Evolutionary conservation across 2,888 invertebrate genomes (phyloP), one percentile per base, ranked within the genome.

Genomic region (Harpagoxenus sublaevis): DNA sequence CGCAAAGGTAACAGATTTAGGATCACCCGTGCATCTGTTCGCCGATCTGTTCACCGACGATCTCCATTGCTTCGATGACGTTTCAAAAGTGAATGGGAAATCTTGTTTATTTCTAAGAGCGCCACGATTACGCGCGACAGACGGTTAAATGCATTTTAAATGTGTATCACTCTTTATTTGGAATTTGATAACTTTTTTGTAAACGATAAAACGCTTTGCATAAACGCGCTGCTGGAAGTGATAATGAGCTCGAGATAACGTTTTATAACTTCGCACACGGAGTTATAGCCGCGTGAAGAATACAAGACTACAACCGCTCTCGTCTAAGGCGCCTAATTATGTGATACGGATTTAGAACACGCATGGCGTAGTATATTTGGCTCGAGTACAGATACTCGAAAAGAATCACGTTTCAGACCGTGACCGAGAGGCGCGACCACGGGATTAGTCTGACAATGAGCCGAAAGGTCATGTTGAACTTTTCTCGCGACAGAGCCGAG

Each of bases 271-370:
- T 35, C 48, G 48, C 51, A n/a, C 75, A 77, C 83, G 57, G 15
- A 39, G 48, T 28, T 23, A 23, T 23, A 45, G 39, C 35, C 28
- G 60, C 57, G n/a, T 65, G 48, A 75, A 48, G 8, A 68, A 51
- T 28, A 78, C 39, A 9, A 57, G 18, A 65, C 39, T 57, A 15
- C 35, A 23, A 23, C 15, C 53, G 55, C 51, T 45, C 51, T 70
- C 53, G 12, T 74, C 23, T 71, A 71, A 81, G 28, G 28, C 48
- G 12, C 73, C 35, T 87, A 87, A 87, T 87, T 86, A 68, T 45
- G 42, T n/a, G 84, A 68, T 57, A 70, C 68, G 48, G 39, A 87
- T 84, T 87, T 87, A 87, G 87, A 87, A 78, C 68, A 62, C 55
- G 28, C 74, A 45, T 48, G 60, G 63, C 53, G 31, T 57, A 66